Evolutionary conservation across 2,113 vertebrate genomes (phyloP).

Genomic region (Nipponia nippon): DNA sequence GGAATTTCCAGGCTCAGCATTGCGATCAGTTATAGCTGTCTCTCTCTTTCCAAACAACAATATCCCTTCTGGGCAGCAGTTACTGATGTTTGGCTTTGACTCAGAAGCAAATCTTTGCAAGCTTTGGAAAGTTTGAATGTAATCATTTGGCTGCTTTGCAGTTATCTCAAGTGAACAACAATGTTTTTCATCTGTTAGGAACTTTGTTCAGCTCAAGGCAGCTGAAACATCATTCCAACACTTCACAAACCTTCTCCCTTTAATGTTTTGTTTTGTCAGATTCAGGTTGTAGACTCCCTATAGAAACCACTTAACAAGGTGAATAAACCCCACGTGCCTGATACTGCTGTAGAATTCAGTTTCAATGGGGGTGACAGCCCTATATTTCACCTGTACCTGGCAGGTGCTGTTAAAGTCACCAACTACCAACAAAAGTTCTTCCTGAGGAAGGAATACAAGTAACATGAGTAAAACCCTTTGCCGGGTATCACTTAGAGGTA

Average conservation of each 20-base stretch:
- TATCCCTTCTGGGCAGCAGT: conserved; percentile 54
- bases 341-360: neutral
- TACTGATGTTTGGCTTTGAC: conserved; percentile 31
- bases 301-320: neutral
- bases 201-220: neutral
- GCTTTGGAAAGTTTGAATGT: conserved; percentile 53
- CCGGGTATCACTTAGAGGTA: neutral
- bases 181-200: conserved; percentile 48
- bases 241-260: neutral
- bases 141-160: conserved; percentile 39
- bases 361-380: neutral
- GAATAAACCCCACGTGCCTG: neutral
- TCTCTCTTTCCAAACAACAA: conserved; percentile 38
- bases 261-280: neutral
- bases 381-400: neutral
- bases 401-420: neutral
- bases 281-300: neutral
- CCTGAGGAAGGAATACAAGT: neutral
- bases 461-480: neutral
- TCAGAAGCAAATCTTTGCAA: conserved; percentile 46
- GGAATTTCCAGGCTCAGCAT: conserved; percentile 56
- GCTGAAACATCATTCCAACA: conserved; percentile 12
- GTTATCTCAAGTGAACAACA: conserved; percentile 51
- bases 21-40: neutral
- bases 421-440: neutral